Base-by-base conservation (phyloP, 2,888 invertebrate genomes). In the Hyppa rectilinea region DNA sequence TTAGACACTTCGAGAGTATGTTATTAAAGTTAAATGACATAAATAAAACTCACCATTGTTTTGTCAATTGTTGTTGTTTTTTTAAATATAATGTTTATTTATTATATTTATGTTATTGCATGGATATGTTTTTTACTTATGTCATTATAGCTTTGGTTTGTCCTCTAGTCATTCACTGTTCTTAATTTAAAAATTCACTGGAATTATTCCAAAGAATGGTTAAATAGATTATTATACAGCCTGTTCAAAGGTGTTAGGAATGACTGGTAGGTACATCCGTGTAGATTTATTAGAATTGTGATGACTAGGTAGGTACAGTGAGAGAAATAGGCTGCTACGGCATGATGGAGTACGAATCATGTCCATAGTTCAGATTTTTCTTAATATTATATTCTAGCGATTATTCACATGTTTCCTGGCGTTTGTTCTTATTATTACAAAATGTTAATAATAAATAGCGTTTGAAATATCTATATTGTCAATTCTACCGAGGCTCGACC, bases 381-480 rank as follows among this genome's bases (percentile, higher is more conserved):
- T 79, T 85, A 88, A 85, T 75, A 76, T 85, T 87, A 81, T 85
- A 71, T 87, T 85, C 90, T 93, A 92, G 90, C 90, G 88, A 90
- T 89, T 90, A 91, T 92, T 91, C 90, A 92, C 91, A 92, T 89
- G 85, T 84, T 87, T 88, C 79, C 87, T 89, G 87, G 85, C 78
- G 45, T 87, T 89, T 88, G 86, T 86, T 87, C 90, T 91, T 90
- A 93, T 88, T 87, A 91, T 92, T 92, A 93, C 83, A 91, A 90
- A 90, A 90, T 90, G 82, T 89, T 88, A 78, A 87, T 89, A 91
- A 88, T 90, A 88, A 90, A 89, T 91, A 93, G 91, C 90, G 80
- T 86, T 89, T 91, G 89, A 87, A 92, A 93, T 92, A 88, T 91
- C 91, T 94, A 94, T 95, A 95, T 94, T 95, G 95, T 95, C 95